Evolutionary conservation across 2,888 invertebrate genomes (phyloP).

Genomic region (Hecatera dysodea): DNA sequence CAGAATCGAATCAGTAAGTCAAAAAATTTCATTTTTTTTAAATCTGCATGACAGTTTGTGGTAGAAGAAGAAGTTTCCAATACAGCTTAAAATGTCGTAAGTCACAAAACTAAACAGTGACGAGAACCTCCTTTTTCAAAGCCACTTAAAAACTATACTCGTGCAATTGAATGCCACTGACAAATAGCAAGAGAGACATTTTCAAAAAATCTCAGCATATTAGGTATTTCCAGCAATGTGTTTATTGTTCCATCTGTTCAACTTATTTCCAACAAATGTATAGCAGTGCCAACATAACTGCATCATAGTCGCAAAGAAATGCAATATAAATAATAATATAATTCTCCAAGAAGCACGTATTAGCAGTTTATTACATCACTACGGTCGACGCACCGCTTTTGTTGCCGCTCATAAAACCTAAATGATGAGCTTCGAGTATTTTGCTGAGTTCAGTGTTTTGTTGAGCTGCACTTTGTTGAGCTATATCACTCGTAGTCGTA

Average conservation of each 20-base stretch:
- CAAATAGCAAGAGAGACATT: too few species aligned
- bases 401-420: slow-evolving; percentile 24
- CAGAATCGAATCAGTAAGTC: background rate
- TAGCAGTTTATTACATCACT: slow-evolving; percentile 14
- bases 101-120: too few species aligned
- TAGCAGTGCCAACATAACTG: background rate
- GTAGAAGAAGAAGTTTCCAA: too few species aligned
- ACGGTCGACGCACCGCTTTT: slow-evolving; percentile 11
- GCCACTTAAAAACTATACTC: too few species aligned
- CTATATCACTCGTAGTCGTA: slow-evolving; percentile 24
- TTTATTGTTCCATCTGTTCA: background rate
- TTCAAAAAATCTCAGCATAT: too few species aligned
- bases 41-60: too few species aligned
- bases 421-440: slow-evolving; percentile 37
- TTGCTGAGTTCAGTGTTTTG: slow-evolving; percentile 22
- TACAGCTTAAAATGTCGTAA: too few species aligned
- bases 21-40: too few species aligned
- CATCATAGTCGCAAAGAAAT: slow-evolving; percentile 8
- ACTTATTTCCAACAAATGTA: background rate
- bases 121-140: too few species aligned
- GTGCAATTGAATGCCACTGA: too few species aligned
- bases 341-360: slow-evolving; percentile 29
- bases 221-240: too few species aligned
- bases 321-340: slow-evolving; percentile 8
- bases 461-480: slow-evolving; percentile 16